Evolutionary conservation across 2,888 invertebrate species (phyloP).

Genomic region (Eubasilissa splendida): DNA sequence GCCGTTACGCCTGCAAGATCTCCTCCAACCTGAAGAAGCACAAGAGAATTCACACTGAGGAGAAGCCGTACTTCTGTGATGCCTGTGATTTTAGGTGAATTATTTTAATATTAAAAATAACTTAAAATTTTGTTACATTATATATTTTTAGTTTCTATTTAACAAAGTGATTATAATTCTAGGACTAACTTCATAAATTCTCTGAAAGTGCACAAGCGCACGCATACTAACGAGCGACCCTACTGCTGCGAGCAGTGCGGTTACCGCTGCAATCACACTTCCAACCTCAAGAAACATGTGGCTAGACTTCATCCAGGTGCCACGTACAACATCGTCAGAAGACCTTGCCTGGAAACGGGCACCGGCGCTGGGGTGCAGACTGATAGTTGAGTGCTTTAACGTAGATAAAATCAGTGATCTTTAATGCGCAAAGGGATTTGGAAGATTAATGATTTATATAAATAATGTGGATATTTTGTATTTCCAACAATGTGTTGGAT

Average conservation of each 20-base stretch:
- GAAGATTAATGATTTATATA: no score
- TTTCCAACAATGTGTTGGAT: no score
- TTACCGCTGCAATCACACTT: slow-evolving; percentile 70
- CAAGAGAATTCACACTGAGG: slow-evolving; percentile 67
- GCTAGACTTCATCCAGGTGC: slow-evolving; percentile 63
- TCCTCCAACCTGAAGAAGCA: slow-evolving; percentile 70
- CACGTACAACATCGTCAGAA: slow-evolving; percentile 56
- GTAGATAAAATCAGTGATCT: background rate
- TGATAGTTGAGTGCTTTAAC: slow-evolving; percentile 13
- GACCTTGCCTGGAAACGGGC: slow-evolving; percentile 13
- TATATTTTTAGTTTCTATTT: no score
- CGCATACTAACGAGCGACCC: slow-evolving; percentile 67
- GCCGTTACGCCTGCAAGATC: slow-evolving; percentile 72
- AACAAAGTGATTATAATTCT: slow-evolving; percentile 8
- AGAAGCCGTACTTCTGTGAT: slow-evolving; percentile 70
- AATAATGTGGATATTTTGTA: no score
- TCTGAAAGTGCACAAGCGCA: slow-evolving; percentile 65
- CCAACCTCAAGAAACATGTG: slow-evolving; percentile 70
- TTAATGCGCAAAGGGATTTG: no score
- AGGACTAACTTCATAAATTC: slow-evolving; percentile 69
- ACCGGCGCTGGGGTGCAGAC: slow-evolving; percentile 42
- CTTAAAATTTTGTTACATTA: no score
- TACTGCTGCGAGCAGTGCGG: slow-evolving; percentile 66
- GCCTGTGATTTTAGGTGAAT: slow-evolving; percentile 66
- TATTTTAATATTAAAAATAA: background rate